Percentiles rank a stretch among this genome's conserved stretches.
Conservation (phyloP, 1,140 invertebrate species). For the Drosophila pruinosa region DNA sequence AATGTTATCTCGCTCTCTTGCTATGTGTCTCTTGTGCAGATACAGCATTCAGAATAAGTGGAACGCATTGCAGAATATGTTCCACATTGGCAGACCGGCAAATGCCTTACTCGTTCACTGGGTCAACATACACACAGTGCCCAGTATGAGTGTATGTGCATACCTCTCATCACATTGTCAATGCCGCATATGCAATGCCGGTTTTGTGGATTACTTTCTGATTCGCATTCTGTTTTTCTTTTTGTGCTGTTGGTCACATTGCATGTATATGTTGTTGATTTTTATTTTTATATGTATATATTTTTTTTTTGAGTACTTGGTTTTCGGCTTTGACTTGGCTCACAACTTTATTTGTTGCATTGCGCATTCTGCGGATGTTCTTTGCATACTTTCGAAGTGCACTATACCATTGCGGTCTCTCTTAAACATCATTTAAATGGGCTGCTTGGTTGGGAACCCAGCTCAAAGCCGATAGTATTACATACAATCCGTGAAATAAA, state of each 20-base stretch:
- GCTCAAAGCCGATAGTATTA: slow-evolving; percentile 28
- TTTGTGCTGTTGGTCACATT: slow-evolving; percentile 16
- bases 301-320: neutral
- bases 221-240: slow-evolving; percentile 28
- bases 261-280: neutral
- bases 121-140: slow-evolving; percentile 58
- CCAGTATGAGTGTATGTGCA: neutral
- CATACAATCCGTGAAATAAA: neutral
- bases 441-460: neutral
- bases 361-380: slow-evolving; percentile 5
- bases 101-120: slow-evolving; percentile 68
- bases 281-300: too few species aligned
- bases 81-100: slow-evolving; percentile 24
- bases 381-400: slow-evolving; percentile 32
- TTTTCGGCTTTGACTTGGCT: slow-evolving; percentile 34
- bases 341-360: slow-evolving; percentile 18
- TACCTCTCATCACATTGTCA: slow-evolving; percentile 21
- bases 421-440: slow-evolving; percentile 25
- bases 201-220: slow-evolving; percentile 62
- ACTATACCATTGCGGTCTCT: slow-evolving; percentile 29
- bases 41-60: slow-evolving; percentile 41
- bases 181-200: slow-evolving; percentile 50
- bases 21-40: slow-evolving; percentile 42
- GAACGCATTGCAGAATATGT: slow-evolving; percentile 15
- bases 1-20: neutral